A percentile compares a stretch with the other conserved stretches of the same genome.
phyloP scores from a whole-genome alignment of 2,888 invertebrate genomes.

The Tyria jacobaeae region DNA sequence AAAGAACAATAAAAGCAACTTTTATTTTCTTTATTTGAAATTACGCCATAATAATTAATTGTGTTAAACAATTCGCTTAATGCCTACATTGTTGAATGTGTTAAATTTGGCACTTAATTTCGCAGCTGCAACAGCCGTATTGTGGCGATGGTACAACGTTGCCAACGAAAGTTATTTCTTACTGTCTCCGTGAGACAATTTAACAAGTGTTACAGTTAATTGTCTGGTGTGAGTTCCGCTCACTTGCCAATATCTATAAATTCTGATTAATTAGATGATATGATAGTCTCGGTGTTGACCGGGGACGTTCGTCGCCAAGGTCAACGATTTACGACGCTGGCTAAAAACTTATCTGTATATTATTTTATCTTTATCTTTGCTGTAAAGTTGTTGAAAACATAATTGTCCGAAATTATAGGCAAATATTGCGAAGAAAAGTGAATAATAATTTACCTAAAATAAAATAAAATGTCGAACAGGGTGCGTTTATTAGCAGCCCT shows the following conservation, averaged over 20 bases:
- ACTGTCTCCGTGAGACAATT: conserved; percentile 72
- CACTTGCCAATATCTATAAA: conserved; percentile 78
- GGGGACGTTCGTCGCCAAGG: conserved; percentile 60
- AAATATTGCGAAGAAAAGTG: conserved; percentile 28
- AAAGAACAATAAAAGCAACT: not conserved
- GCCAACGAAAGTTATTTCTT: conserved; percentile 75
- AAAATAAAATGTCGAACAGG: conserved; percentile 26
- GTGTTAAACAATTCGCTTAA: conserved; percentile 34
- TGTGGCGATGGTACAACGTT: conserved; percentile 58
- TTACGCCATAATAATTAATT: not conserved
- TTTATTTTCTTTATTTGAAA: not conserved
- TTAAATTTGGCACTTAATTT: conserved; percentile 72
- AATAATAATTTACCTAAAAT: conserved; percentile 36
- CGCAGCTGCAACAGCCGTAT: conserved; percentile 48
- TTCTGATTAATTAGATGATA: conserved; percentile 69
- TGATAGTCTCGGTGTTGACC: conserved; percentile 57
- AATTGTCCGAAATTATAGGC: conserved; percentile 33
- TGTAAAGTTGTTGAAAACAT: conserved; percentile 38
- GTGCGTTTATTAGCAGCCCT: conserved; percentile 38
- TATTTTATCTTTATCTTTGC: conserved; percentile 50
- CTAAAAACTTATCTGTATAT: conserved; percentile 47
- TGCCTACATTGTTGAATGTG: conserved; percentile 54
- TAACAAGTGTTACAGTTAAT: conserved; percentile 74
- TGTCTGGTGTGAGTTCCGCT: conserved; percentile 64
- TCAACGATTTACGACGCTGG: conserved; percentile 41